These are phyloP conservation scores for Spicauda simplicius DNA, from an alignment of 2,888 invertebrate genomes.

Conservation along the genomic window DNA sequence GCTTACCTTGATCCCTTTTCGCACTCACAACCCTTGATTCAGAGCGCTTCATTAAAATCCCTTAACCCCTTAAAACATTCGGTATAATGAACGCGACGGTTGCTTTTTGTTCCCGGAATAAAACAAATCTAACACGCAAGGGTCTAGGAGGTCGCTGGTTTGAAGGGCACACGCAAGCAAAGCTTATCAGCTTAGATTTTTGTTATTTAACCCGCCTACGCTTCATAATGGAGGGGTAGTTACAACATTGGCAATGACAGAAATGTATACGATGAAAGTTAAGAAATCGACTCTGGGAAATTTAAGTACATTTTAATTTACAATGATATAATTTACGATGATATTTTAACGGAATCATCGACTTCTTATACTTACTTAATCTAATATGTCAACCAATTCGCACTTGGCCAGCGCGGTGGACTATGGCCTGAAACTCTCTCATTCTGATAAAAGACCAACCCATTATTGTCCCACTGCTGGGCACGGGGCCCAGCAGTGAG, in stretches of 20 bases:
- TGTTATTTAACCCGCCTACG: slow-evolving; percentile 1
- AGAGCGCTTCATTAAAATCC: slow-evolving; percentile 36
- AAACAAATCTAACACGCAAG: slow-evolving; percentile 29
- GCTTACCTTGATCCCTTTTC: slow-evolving; percentile 32
- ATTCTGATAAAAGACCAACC: too few species aligned
- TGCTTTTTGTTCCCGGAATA: slow-evolving; percentile 25
- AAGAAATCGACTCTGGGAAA: background rate
- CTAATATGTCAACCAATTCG: too few species aligned
- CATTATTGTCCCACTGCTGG: too few species aligned
- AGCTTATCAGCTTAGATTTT: slow-evolving; percentile 19
- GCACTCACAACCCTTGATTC: slow-evolving; percentile 35
- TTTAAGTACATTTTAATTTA: too few species aligned
- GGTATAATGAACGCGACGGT: slow-evolving; percentile 27
- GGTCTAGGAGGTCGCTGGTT: slow-evolving; percentile 15
- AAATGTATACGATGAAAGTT: background rate
- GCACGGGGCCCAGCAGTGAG: too few species aligned
- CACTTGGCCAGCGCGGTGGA: too few species aligned
- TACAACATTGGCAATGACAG: background rate
- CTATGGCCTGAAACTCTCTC: too few species aligned
- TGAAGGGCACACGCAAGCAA: slow-evolving; percentile 19
- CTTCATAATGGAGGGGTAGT: background rate
- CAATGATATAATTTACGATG: too few species aligned
- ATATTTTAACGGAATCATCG: too few species aligned
- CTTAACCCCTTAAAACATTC: slow-evolving; percentile 32
- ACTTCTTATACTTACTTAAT: too few species aligned